Evolutionary conservation across 1,140 invertebrate genomes (phyloP), one percentile per base, ranked within the genome.

Genomic region (Carposina sasakii): DNA sequence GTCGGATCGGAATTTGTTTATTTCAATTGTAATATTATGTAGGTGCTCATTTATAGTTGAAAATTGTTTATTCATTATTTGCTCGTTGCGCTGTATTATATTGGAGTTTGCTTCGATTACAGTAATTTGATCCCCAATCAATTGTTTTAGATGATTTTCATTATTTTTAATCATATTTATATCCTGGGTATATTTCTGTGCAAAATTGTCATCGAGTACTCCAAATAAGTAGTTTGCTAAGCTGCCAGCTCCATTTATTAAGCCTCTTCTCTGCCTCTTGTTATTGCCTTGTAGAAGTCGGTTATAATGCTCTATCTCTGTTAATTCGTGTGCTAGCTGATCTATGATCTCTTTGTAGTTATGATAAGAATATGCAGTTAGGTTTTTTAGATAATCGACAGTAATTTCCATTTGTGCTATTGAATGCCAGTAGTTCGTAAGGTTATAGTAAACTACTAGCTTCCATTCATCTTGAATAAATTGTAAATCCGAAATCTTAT

Each of bases 401-500:
- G 19, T 33, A 2, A 19, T 33, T 19, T 33, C 30, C 2, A 45
- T 45, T 2, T 31, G 21, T 12, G 19, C 21, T n/a, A 45, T 4
- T 2, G 28, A 19, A n/a, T 45, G 26, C 42, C 42, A 45, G 20
- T 45, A 33, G 5, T 26, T 4, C 5, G 26, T 24, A 26, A 31
- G 31, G 28, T 45, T 45, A n/a, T 45, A 45, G 15, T 45, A 45
- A 1, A 45, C 30, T 4, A 45, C 30, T 20, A 45, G 20, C 10
- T 45, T 45, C 42, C 42, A 45, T 3, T 45, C 1, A n/a, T 45
- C 42, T 20, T 45, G 42, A 12, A 33, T 13, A 13, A 45, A 20
- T n/a, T 33, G 28, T 20, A 45, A 12, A 19, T 45, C 42, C 1
- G 42, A 15, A 2, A 45, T 16, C 20, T 45, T 45, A 20, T 45